Conservation (phyloP, 2,888 invertebrate species). For the Lordiphosa fenestrarum region DNA sequence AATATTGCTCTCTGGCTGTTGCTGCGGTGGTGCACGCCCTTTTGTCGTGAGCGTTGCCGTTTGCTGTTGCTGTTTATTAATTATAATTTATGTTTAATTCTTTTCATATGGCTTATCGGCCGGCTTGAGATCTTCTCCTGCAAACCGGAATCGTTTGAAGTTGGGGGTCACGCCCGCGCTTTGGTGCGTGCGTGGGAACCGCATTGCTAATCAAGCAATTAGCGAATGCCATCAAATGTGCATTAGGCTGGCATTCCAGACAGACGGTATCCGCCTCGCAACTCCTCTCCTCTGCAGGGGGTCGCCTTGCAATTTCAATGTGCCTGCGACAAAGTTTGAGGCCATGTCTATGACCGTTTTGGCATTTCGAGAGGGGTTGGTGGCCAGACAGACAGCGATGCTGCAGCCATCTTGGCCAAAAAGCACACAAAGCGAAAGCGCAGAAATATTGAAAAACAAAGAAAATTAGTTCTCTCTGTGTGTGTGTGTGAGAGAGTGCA, state of each 20-base stretch:
- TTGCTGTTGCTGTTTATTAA: constrained; percentile 52
- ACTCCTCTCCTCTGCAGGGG: constrained; percentile 7
- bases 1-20: constrained; percentile 31
- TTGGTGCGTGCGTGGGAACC: constrained; percentile 51
- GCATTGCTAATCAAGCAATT: constrained; percentile 68
- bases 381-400: constrained; percentile 12
- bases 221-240: constrained; percentile 69
- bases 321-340: constrained; percentile 56
- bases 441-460: constrained; percentile 71
- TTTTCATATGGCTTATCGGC: constrained; percentile 48
- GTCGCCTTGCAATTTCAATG: constrained; percentile 41
- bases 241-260: constrained; percentile 48
- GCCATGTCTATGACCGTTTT: constrained; percentile 58
- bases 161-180: constrained; percentile 7
- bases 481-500: constrained; percentile 22
- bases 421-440: constrained; percentile 26
- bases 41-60: constrained; percentile 36
- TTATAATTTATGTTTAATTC: constrained; percentile 65
- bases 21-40: constrained; percentile 39
- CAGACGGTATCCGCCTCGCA: constrained; percentile 2
- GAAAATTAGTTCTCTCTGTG: constrained; percentile 60
- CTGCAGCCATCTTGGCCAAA: constrained; percentile 10
- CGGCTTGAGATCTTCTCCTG: constrained; percentile 1
- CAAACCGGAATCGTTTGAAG: constrained; percentile 31
- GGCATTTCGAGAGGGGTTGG: constrained; percentile 6